These are phyloP conservation scores for Eristalis pertinax DNA, from an alignment of 2,888 invertebrate genomes.

Conservation along the genomic window DNA sequence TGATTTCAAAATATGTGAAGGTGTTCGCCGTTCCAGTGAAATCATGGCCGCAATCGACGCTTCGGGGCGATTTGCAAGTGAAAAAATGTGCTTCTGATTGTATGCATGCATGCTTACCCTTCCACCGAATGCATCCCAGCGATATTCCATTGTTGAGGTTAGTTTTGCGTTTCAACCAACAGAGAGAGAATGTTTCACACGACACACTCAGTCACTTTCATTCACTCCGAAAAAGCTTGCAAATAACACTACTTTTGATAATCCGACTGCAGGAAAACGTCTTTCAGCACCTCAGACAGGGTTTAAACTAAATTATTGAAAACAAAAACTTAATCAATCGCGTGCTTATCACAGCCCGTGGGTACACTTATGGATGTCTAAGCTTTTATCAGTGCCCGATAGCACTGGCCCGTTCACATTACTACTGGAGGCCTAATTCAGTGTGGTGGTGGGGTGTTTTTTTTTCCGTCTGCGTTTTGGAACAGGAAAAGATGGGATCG, in stretches of 20 bases:
- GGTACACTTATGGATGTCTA: constrained; percentile 12
- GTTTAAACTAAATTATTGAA: constrained; percentile 15
- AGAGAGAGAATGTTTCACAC: background rate
- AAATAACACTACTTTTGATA: constrained; percentile 1
- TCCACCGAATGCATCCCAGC: constrained; percentile 53
- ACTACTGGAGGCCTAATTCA: background rate
- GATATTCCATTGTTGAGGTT: constrained; percentile 49
- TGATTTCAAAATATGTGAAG: constrained; percentile 11
- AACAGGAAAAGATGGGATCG: background rate
- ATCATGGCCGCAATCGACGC: background rate
- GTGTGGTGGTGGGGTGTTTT: background rate
- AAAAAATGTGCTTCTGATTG: background rate
- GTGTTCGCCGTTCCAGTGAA: constrained; percentile 30
- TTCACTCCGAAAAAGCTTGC: background rate
- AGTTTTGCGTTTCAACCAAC: background rate
- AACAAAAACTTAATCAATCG: constrained; percentile 19
- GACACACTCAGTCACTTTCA: background rate
- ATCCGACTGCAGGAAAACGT: constrained; percentile 8
- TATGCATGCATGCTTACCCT: constrained; percentile 38
- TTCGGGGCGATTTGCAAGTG: background rate
- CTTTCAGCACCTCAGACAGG: constrained; percentile 11
- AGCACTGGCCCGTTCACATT: background rate
- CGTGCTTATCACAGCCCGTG: constrained; percentile 8
- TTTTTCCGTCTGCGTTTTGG: background rate
- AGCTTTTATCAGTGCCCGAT: constrained; percentile 27